Evolutionary conservation across 2,888 invertebrate species (phyloP), one percentile per base, ranked within the genome.

Genomic region (Erebia ligea): DNA sequence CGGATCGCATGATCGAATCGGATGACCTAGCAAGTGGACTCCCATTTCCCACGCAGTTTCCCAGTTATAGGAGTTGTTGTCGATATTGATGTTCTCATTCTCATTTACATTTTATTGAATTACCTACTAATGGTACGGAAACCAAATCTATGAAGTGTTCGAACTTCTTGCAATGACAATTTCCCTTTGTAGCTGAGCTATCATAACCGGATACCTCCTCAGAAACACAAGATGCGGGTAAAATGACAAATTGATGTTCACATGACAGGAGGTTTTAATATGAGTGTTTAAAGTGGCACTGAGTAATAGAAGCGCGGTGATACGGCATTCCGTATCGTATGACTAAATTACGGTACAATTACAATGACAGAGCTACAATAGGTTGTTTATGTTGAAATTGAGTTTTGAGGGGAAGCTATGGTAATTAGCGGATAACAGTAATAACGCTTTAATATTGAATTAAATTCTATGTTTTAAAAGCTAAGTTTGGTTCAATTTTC

Each of bases 271-370:
- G 81, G 78, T 81, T 84, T 83, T 82, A 80, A 81, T 82, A 77
- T 75, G 74, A 79, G 75, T 79, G 80, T 82, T 83, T 84, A 84
- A 84, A 86, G 82, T 84, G 87, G 82, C 87, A 86, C 82, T 91
- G 89, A 91, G 86, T 91, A 87, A 91, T 90, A 88, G 86, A 87
- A 82, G 76, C 69, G 79, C 80, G 76, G 82, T 91, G 92, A 92
- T 82, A 75, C 68, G 70, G 86, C 90, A 82, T 40, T 66, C 69
- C 56, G 48, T 67, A 67, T 61, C 62, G 61, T 70, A 68, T 68
- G 67, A 52, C 65, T 72, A 68, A 64, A 61, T 70, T 67, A 70
- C 70, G 8, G 11, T 54, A 68, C 42, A 54, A 50, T 65, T 66
- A 56, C 54, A 50, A 50, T 52, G 52, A 34, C 34, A 61, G 50